Base-by-base conservation (phyloP, 2,797 vertebrate genomes). In the Pantherophis vulpinus region DNA sequence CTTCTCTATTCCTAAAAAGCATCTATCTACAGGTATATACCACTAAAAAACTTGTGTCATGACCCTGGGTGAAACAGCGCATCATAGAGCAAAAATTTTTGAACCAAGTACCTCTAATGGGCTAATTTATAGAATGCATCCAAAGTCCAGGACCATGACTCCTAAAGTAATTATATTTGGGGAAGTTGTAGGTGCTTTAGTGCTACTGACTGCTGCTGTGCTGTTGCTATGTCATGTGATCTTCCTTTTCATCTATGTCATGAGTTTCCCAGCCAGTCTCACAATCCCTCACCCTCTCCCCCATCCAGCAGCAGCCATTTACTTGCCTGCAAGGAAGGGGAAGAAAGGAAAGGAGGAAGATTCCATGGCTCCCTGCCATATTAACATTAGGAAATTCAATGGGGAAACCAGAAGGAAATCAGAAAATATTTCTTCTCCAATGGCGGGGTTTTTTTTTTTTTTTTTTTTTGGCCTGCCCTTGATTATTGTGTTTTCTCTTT, bases 1-100 rank as follows among this genome's bases (percentile, higher is more conserved):
- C 1, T n/a, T 0, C 20, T 32, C 0, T 1, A 89, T 0, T 12
- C 1, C 88, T 18, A n/a, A 25, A 4, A 9, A 83, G 0, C 0
- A 37, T 9, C 32, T 70, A 70, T 16, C n/a, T 37, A 74, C 32
- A 74, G n/a, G 66, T 74, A 32, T 74, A 74, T 37, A 3, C 66
- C 66, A 37, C 14, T 74, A 74, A 74, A 74, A 74, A 8, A 8
- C n/a, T 32, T 7, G 0, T 37, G n/a, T 74, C 14, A 37, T 74
- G 16, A 18, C 6, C n/a, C 6, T 74, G 2, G 66, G n/a, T 74
- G 14, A 74, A 74, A 18, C 32, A 18, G 6, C 37, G n/a, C 66
- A 74, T 74, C 66, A 37, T 37, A 37, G n/a, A 16, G 32, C 66
- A 74, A 74, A 16, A 18, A 3, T 74, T 74, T 74, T 74, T 37